Evolutionary conservation across 2,797 vertebrate species (phyloP).

Genomic region (Oryzias sinensis): DNA sequence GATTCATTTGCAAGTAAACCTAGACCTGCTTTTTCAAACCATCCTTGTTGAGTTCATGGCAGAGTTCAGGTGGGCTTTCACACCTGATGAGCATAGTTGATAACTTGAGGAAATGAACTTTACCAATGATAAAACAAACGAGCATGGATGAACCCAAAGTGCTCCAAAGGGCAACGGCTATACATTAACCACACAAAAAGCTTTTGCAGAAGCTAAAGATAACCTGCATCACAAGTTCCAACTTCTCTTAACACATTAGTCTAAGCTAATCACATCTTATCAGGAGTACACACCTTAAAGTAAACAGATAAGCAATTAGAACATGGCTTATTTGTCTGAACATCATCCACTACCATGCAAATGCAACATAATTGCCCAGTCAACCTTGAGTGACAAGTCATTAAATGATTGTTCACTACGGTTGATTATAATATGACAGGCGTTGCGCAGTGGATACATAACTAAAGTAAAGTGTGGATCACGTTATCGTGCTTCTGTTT

Average conservation of each 20-base stretch:
- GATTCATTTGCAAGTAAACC: too few species aligned
- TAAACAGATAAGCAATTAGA: conserved; percentile 82
- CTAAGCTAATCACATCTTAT: conserved; percentile 75
- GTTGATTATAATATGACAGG: conserved; percentile 80
- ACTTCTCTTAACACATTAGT: conserved; percentile 44
- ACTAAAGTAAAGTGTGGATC: conserved; percentile 69
- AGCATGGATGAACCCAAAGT: too few species aligned
- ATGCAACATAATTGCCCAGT: conserved; percentile 82
- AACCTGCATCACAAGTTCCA: conserved; percentile 29
- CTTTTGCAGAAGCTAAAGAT: conserved; percentile 27
- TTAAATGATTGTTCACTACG: conserved; percentile 82
- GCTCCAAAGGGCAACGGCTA: too few species aligned
- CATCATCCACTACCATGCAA: conserved; percentile 79
- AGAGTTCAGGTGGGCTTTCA: too few species aligned
- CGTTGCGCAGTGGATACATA: conserved; percentile 68
- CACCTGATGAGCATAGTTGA: too few species aligned
- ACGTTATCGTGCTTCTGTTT: conserved; percentile 62
- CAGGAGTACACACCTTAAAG: conserved; percentile 69
- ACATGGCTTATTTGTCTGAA: conserved; percentile 80
- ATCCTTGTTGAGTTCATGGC: too few species aligned
- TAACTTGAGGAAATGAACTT: too few species aligned
- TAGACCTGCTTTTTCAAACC: too few species aligned
- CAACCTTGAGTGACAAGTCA: conserved; percentile 84
- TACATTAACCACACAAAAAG: conserved; percentile 7
- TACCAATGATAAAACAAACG: too few species aligned